Evolutionary conservation across 2,797 vertebrate species (phyloP), one percentile per base, ranked within the genome.

Genomic region (Anguilla obscura): DNA sequence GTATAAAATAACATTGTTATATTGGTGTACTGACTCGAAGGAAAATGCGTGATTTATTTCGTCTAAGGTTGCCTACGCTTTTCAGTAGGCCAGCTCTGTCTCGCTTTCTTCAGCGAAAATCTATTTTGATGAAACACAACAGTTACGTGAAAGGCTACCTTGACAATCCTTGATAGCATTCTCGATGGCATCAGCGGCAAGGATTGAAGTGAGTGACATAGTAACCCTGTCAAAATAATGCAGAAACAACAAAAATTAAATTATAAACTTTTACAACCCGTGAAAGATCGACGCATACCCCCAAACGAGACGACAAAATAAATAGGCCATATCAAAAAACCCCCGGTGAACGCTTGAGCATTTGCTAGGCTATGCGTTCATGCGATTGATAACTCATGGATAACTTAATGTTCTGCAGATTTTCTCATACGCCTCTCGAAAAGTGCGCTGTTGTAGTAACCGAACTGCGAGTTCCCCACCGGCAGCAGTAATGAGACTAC

Each of bases 81-180:
- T 8, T 14, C 0, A 30, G 50, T 33, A 56, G 3, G 50, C 48
- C 52, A 54, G 24, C 48, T 18, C 8, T 5, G 9, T 33, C 10
- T 56, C 14, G 9, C 27, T 84, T 7, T 84, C n/a, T 84, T n/a
- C 21, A 80, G 24, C 21, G 63, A 76, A 16, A 36, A 14, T 30
- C n/a, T 30, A 10, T 30, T 71, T 10, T 79, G 30, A 36, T 18
- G 16, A 36, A 9, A 79, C 74, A 79, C 33, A 5, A 0, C 30
- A 82, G 40, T 18, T 21, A 21, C 21, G 1, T 82, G 24, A 71
- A 86, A 87, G 30, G 40, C 87, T 95, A 99, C 98, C 98, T 98
- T 98, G 96, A 96, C 98, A 99, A 94, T 98, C 98, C 93, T 97
- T 97, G 91, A 99, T 92, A 87, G 98, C 99, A 52, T 97, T 98